These are phyloP conservation scores for Varanus salvator DNA, from an alignment of 2,113 vertebrate genomes.

Conservation along the genomic window DNA sequence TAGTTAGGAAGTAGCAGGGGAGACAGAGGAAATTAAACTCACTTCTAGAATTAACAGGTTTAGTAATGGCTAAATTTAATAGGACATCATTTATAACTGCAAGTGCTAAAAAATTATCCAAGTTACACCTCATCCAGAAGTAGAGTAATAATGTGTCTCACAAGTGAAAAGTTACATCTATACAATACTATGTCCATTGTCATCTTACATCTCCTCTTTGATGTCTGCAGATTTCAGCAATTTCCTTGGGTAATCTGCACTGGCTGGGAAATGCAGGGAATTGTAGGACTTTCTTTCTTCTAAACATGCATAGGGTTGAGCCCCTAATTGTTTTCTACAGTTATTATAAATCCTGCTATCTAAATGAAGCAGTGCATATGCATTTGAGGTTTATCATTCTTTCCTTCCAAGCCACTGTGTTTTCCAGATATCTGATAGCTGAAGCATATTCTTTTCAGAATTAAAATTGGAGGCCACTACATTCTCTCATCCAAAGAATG, in stretches of 20 bases:
- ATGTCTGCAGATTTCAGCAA: slow-evolving; percentile 25
- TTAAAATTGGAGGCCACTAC: not conserved
- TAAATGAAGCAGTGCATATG: not conserved
- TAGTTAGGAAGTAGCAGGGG: not conserved
- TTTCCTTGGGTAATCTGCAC: slow-evolving; percentile 27
- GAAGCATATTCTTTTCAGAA: not conserved
- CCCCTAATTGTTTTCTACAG: not conserved
- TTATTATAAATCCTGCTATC: not conserved
- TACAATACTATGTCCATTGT: slow-evolving; percentile 32
- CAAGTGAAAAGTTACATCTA: slow-evolving; percentile 17
- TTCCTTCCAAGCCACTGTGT: not conserved
- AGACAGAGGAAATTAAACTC: not conserved
- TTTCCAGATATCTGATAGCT: not conserved
- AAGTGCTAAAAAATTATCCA: slow-evolving; percentile 29
- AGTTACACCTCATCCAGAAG: slow-evolving; percentile 33
- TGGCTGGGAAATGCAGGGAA: too few species aligned
- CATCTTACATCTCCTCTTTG: slow-evolving; percentile 12
- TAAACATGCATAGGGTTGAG: too few species aligned
- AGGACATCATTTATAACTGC: not conserved
- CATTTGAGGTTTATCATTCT: not conserved
- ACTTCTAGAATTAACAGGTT: not conserved
- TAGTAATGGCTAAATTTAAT: not conserved
- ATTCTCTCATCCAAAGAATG: not conserved
- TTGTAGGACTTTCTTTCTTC: too few species aligned
- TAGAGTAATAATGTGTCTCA: not conserved